Conservation (phyloP, 64 coral and sea anemone genomes). For the Dendronephthya gigantea region DNA sequence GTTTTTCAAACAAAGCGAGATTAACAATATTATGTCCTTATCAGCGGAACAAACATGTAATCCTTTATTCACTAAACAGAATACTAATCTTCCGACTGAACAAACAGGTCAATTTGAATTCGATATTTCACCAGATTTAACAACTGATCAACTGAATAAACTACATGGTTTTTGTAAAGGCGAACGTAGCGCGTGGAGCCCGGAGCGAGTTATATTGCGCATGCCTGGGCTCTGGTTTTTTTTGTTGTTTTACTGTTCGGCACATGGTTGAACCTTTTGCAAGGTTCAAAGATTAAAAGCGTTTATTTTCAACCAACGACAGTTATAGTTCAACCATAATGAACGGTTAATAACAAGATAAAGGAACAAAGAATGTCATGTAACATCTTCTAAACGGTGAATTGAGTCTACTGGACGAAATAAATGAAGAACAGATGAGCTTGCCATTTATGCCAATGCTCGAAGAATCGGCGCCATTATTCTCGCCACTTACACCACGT, state of each 20-base stretch:
- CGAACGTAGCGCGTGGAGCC: no score
- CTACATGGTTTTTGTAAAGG: no score
- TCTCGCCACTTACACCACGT: not conserved
- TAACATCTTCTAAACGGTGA: not conserved
- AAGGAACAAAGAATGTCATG: not conserved
- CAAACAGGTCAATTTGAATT: no score
- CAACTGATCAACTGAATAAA: no score
- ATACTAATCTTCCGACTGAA: no score
- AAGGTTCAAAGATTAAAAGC: not conserved
- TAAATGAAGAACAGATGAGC: not conserved
- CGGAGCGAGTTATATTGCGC: no score
- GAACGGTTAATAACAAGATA: not conserved
- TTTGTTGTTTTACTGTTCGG: not conserved
- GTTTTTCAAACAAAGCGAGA: no score
- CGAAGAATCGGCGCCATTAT: not conserved
- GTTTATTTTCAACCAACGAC: not conserved
- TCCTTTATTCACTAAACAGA: no score
- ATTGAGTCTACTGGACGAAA: not conserved
- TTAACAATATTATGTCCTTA: no score
- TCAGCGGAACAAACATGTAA: no score
- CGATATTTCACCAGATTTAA: no score
- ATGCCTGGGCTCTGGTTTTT: not conserved
- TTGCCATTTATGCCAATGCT: not conserved
- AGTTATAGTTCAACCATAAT: not conserved
- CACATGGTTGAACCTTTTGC: not conserved